Base-by-base conservation (phyloP, 2,113 vertebrate species). In the Shinisaurus crocodilurus region DNA sequence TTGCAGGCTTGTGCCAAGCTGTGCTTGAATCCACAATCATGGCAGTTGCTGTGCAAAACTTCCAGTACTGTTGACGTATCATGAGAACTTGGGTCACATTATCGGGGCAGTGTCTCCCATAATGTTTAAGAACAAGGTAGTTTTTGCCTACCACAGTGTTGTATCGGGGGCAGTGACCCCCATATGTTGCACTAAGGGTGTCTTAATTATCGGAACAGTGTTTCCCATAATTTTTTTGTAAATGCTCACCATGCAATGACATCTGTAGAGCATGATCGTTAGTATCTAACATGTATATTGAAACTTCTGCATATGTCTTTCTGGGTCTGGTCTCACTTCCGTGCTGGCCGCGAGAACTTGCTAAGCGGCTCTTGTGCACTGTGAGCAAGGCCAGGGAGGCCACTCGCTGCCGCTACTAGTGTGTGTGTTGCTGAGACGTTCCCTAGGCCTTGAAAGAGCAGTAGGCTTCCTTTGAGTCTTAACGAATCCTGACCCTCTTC, bases 21-120 rank as follows among this genome's bases (percentile, higher is more conserved):
- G 43, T 69, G 65, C 95, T 29, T 75, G 34, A 40, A 2, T 90
- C 83, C 34, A 60, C 95, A 63, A 1, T 3, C 60, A 90, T 43
- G 93, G 92, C 87, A 95, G 85, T 92, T 96, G 94, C 87, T 32
- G 82, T 96, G 97, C 96, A 97, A 97, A 96, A 96, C 94, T 97
- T 98, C 98, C 97, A 98, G 97, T 97, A 97, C 96, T 94, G 12
- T n/a, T 96, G 94, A 93, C 91, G 95, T 98, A 95, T 97, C 94
- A 95, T 95, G 96, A 96, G 77, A 96, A 95, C 91, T 95, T 97
- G 96, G 96, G 80, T 96, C 95, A 92, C 98, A 98, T 99, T 99
- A 99, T 99, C 98, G 98, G 99, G 97, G 98, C 98, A 99, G 98
- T 96, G 99, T 98, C 98, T 99, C 97, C 98, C 98, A 99, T 99